These are phyloP conservation scores for Megalops atlanticus DNA, from an alignment of 2,113 vertebrate genomes.

Conservation along the genomic window DNA sequence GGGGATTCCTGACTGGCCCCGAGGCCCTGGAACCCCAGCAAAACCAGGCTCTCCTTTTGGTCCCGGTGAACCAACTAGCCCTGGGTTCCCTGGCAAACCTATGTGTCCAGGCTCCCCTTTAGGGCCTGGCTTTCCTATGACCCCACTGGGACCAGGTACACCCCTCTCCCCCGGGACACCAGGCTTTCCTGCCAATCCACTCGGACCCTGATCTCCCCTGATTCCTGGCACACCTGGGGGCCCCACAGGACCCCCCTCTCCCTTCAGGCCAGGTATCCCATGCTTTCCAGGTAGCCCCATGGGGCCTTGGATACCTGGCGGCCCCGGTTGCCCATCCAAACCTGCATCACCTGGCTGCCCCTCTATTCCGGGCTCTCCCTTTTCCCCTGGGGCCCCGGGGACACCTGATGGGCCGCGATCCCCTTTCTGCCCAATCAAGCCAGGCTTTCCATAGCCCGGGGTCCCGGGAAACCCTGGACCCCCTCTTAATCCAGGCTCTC, in stretches of 20 bases:
- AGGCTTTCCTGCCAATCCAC: constrained; percentile 81
- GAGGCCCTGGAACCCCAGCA: constrained; percentile 82
- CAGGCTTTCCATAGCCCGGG: constrained; percentile 89
- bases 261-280: constrained; percentile 83
- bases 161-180: constrained; percentile 89
- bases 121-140: constrained; percentile 83
- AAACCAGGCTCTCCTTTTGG: constrained; percentile 85
- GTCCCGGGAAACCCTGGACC: constrained; percentile 83
- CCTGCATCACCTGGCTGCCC: constrained; percentile 81
- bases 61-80: constrained; percentile 75
- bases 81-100: constrained; percentile 85
- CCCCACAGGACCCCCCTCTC: constrained; percentile 83
- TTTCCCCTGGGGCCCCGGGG: constrained; percentile 82
- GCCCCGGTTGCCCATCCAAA: constrained; percentile 78
- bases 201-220: constrained; percentile 85
- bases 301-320: constrained; percentile 82
- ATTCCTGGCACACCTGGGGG: constrained; percentile 85
- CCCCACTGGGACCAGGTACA: constrained; percentile 79
- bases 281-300: constrained; percentile 93
- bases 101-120: constrained; percentile 89
- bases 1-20: constrained; percentile 90
- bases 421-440: constrained; percentile 84
- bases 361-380: constrained; percentile 81
- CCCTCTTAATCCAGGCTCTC: constrained; percentile 82
- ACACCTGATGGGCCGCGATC: constrained; percentile 84